phyloP scores from a whole-genome alignment of 2,113 vertebrate genomes.

The Stictonetta naevosa region DNA sequence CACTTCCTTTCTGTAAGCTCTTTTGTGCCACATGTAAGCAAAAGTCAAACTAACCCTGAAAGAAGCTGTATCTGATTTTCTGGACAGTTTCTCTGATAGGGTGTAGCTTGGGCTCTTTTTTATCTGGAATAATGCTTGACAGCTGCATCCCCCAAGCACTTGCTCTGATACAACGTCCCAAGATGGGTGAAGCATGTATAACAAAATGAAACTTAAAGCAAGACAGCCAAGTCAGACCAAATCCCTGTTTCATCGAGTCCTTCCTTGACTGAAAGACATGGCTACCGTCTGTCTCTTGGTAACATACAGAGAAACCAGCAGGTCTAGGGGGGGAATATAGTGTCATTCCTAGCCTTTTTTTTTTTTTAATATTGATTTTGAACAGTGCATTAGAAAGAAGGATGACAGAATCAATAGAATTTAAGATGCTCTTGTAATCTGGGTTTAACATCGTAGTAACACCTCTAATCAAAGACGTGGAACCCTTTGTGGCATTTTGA shows the following conservation, averaged over 20 bases:
- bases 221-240: slow-evolving; percentile 44
- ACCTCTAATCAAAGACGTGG: slow-evolving; percentile 69
- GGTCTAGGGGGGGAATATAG: background rate
- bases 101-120: slow-evolving; percentile 56
- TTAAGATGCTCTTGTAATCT: slow-evolving; percentile 73
- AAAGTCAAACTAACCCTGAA: slow-evolving; percentile 32
- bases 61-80: slow-evolving; percentile 60
- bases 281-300: slow-evolving; percentile 31
- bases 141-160: slow-evolving; percentile 60
- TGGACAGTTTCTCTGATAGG: slow-evolving; percentile 54
- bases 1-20: slow-evolving; percentile 13
- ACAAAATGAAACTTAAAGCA: slow-evolving; percentile 64
- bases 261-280: slow-evolving; percentile 28
- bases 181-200: slow-evolving; percentile 41
- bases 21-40: slow-evolving; percentile 35
- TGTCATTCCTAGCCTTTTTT: background rate
- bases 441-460: slow-evolving; percentile 62
- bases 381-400: slow-evolving; percentile 54
- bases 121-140: slow-evolving; percentile 63
- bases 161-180: slow-evolving; percentile 6
- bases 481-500: slow-evolving; percentile 63
- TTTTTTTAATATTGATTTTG: slow-evolving; percentile 46
- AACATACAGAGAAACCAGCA: slow-evolving; percentile 43
- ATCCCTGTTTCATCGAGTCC: slow-evolving; percentile 43
- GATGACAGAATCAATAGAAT: slow-evolving; percentile 72